Base-by-base conservation (phyloP, 2,113 vertebrate species). In the Phodopus roborovskii region DNA sequence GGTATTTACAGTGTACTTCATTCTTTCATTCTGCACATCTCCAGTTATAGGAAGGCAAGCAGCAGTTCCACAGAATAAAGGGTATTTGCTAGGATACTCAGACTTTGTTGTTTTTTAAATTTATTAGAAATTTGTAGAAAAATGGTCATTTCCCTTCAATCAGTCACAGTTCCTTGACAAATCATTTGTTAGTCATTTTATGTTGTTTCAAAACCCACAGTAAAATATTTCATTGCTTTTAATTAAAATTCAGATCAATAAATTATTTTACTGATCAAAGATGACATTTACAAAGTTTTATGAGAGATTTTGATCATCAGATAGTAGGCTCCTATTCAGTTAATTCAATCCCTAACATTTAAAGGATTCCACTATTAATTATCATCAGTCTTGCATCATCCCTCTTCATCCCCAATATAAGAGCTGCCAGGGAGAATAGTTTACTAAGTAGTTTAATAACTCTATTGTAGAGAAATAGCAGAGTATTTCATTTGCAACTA, bases 221-320 rank as follows among this genome's bases (percentile, higher is more conserved):
- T 68, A 22, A 94, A 71, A 68, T 3, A 39, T 81, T 74, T n/a
- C 84, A 70, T 96, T 71, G 7, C 9, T 91, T 70, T 95, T 92
- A 95, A 96, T 97, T 90, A 91, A 93, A 95, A 95, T 83, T 0
- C 13, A 83, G n/a, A 90, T 94, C 96, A 81, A 70, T 62, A 96
- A 93, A 78, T 88, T 91, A n/a, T 91, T 75, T 98, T 96, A 93
- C 16, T 89, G 84, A 45, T 95, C 68, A 90, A 56, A 10, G n/a
- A 96, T 97, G 71, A 81, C 94, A 95, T 94, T 96, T 96, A 83
- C 66, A 94, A 39, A 81, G 58, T 39, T 87, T 39, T 96, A 62
- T 77, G n/a, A 94, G 28, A 97, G 39, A 95, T 83, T 92, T 96
- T 48, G 77, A 19, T 96, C 83, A 87, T 82, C 2, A 12, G 77